Evolutionary conservation across 92 coral and sea anemone species (phyloP).

Genomic region (Phenganax subtilis): DNA sequence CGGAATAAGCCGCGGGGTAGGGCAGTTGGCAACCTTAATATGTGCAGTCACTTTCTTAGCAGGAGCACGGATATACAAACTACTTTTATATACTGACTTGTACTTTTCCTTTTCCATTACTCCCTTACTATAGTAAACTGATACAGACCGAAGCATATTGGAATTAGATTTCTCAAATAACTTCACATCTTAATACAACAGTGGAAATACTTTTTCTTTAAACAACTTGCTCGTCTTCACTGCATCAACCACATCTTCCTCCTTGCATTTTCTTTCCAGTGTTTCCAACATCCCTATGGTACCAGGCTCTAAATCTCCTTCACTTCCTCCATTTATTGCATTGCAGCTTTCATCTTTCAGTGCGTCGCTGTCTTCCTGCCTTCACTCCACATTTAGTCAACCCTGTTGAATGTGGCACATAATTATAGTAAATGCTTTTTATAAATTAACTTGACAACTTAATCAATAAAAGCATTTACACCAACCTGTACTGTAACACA

Average conservation of each 20-base stretch:
- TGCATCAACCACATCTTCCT: neutral
- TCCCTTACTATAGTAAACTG: constrained; percentile 21
- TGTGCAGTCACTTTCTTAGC: neutral
- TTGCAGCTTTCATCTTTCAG: constrained; percentile 11
- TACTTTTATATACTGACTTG: constrained; percentile 18
- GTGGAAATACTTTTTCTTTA: constrained; percentile 4
- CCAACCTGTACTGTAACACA: neutral
- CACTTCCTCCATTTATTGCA: constrained; percentile 24
- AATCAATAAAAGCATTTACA: neutral
- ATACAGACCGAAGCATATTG: constrained; percentile 29
- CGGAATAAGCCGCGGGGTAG: constrained; percentile 24
- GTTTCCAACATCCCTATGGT: constrained; percentile 15
- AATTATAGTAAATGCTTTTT: no score
- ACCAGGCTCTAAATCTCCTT: neutral
- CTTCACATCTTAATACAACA: constrained; percentile 9
- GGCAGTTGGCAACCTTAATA: constrained; percentile 31
- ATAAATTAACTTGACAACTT: neutral
- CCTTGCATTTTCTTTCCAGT: neutral
- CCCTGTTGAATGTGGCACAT: neutral
- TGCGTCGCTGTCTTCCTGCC: constrained; percentile 15
- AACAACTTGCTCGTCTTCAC: constrained; percentile 23
- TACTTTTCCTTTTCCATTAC: constrained; percentile 33
- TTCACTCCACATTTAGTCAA: neutral
- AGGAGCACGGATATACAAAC: neutral
- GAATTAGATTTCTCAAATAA: constrained; percentile 6